Evolutionary conservation across 2,888 invertebrate species (phyloP), one percentile per base, ranked within the genome.

Genomic region (Tridacna gigas): DNA sequence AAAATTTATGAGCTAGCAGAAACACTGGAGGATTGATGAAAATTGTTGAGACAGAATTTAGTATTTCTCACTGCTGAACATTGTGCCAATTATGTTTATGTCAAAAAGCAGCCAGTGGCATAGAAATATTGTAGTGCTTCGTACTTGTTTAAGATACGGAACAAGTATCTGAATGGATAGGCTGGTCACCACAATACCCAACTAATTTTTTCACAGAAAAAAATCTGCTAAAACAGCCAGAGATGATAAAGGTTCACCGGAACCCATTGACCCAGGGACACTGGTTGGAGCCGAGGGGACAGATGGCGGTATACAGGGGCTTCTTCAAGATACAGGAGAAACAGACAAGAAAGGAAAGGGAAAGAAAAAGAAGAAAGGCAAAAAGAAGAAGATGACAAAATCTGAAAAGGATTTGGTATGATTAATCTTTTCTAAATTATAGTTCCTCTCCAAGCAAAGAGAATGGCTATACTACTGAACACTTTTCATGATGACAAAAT

Each of bases 351-450:
- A 79, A 22, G 81, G 80, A 73, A 80, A 80, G 60, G 90, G 89
- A 81, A 89, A 90, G 78, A 90, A 88, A 86, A 84, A 84, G 79
- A 86, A 89, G 80, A 89, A 88, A 78, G 86, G 84, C 51, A 89
- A 82, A 77, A 90, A 88, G 81, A 90, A 89, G 81, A 90, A 89
- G 83, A 74, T 92, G 77, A 86, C 89, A 18, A 91, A 90, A 76
- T 89, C 91, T 63, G 92, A 92, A 77, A 92, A 90, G 82, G 91
- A 88, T 79, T 67, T 89, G 80, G 92, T 92, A 83, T n/a, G 77
- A 66, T 45, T 25, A 12, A 61, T 66, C 9, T n/a, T 22, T n/a
- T n/a, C 37, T 37, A 37, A 4, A 37, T 37, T 37, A 37, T 37
- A 37, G 37, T 37, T 37, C 2, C 7, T 37, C 37, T 37, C 37